Percentiles rank a stretch among this genome's conserved stretches.
phyloP scores from a whole-genome alignment of 2,113 vertebrate genomes.

The Poecilia latipinna region DNA sequence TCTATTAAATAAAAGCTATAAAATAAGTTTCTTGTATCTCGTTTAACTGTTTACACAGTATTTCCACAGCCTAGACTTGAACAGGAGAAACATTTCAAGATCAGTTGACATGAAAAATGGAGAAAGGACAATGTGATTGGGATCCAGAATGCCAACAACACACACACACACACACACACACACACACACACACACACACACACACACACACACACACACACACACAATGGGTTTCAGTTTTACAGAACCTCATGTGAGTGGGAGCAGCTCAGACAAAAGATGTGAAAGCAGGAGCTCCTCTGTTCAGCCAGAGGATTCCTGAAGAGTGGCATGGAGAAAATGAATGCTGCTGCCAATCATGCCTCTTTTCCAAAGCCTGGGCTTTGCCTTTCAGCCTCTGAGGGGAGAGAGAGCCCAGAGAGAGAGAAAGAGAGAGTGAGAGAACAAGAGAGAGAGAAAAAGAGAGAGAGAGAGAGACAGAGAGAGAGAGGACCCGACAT shows the following conservation, averaged over 20 bases:
- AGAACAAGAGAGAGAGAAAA: conserved; percentile 8
- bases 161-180: too few relatives aligned
- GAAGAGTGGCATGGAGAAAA: conserved; percentile 67
- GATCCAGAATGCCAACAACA: conserved; percentile 11
- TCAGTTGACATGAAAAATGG: background rate
- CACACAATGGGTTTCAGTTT: conserved; percentile 14
- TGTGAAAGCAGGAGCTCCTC: conserved; percentile 43
- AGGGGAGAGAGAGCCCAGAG: conserved; percentile 6
- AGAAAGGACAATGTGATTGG: background rate
- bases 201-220: background rate
- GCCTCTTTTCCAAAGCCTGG: conserved; percentile 59
- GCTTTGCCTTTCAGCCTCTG: conserved; percentile 65
- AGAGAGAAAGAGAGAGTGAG: conserved; percentile 23
- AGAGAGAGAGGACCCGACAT: conserved; percentile 12
- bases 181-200: background rate
- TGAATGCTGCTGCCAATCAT: conserved; percentile 78
- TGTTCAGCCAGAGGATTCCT: conserved; percentile 57
- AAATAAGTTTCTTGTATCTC: background rate
- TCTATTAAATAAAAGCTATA: background rate
- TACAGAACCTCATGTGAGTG: conserved; percentile 26
- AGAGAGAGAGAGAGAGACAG: conserved; percentile 19
- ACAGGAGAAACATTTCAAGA: background rate
- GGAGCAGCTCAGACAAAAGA: conserved; percentile 56
- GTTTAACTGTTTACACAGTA: background rate
- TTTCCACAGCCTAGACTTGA: background rate